A percentile compares a stretch with the other conserved stretches of the same genome.
Evolutionary conservation across 2,113 vertebrate genomes (phyloP).

Genomic region (Melanostigma gelatinosum): DNA sequence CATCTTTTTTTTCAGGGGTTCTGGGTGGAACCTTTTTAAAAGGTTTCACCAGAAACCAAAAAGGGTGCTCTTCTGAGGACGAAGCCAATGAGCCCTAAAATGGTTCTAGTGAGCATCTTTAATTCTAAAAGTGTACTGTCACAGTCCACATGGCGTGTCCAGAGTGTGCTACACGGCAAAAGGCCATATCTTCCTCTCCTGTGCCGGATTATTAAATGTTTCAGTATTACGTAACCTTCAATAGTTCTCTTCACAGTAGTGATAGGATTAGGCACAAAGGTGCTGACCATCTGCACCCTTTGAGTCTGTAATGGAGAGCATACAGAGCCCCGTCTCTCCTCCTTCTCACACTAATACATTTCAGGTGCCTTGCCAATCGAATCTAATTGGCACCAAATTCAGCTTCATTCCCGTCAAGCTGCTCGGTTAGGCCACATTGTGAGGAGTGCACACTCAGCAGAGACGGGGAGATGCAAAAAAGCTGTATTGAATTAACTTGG

Average conservation of each 20-base stretch:
- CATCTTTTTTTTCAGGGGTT: not conserved
- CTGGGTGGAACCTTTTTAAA: not conserved
- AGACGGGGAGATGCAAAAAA: conserved; percentile 32
- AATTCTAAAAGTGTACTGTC: not conserved
- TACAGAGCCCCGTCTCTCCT: conserved; percentile 25
- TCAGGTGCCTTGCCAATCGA: conserved; percentile 54
- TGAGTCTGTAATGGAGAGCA: conserved; percentile 27
- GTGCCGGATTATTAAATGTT: conserved; percentile 28
- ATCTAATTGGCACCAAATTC: conserved; percentile 61
- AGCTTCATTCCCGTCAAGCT: conserved; percentile 55
- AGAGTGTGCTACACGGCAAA: conserved; percentile 12
- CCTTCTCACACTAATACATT: conserved; percentile 57
- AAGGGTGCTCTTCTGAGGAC: not conserved
- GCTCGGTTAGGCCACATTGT: conserved; percentile 42
- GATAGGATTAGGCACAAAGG: conserved; percentile 41
- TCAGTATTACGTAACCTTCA: not conserved
- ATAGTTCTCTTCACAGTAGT: conserved; percentile 1
- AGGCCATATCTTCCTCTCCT: conserved; percentile 9
- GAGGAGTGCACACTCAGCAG: conserved; percentile 66
- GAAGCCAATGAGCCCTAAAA: not conserved
- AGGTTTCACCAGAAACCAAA: not conserved
- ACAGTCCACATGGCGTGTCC: not conserved
- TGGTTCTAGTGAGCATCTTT: not conserved
- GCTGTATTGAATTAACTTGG: conserved; percentile 40
- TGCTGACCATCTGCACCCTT: conserved; percentile 43